Conservation (phyloP, 2,888 invertebrate species). For the Lysandra bellargus region DNA sequence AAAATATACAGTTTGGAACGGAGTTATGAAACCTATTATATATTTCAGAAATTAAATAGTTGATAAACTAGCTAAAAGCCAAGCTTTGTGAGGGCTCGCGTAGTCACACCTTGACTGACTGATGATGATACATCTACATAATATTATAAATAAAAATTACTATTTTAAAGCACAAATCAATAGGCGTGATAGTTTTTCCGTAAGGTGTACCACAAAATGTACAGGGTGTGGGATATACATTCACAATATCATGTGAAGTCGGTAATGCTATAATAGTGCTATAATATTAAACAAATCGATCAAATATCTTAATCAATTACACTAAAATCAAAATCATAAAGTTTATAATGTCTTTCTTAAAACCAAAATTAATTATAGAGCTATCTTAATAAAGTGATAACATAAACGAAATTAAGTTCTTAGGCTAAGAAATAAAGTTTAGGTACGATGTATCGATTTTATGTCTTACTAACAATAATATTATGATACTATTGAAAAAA, state of each 20-base stretch:
- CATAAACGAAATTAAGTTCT: background rate
- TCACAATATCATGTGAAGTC: background rate
- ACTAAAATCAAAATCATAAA: slow-evolving; percentile 53
- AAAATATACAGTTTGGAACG: background rate
- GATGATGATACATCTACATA: too few species aligned
- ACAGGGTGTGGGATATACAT: too few species aligned
- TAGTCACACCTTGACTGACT: too few species aligned
- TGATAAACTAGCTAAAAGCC: too few species aligned
- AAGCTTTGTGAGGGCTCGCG: too few species aligned
- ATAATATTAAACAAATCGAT: slow-evolving; percentile 40
- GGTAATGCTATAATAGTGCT: slow-evolving; percentile 34
- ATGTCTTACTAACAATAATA: background rate
- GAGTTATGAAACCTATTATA: too few species aligned
- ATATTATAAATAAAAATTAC: too few species aligned
- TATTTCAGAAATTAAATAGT: too few species aligned
- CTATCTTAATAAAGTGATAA: background rate
- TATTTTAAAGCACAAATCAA: too few species aligned
- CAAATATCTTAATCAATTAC: slow-evolving; percentile 54
- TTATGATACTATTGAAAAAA: background rate
- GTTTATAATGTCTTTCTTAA: slow-evolving; percentile 64
- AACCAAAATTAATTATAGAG: slow-evolving; percentile 58
- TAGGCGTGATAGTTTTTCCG: too few species aligned
- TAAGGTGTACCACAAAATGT: too few species aligned
- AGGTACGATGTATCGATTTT: background rate
- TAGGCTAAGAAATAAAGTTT: background rate